Evolutionary conservation across 2,113 vertebrate genomes (phyloP), one percentile per base, ranked within the genome.

Genomic region (Psammodynastes pulverulentus): DNA sequence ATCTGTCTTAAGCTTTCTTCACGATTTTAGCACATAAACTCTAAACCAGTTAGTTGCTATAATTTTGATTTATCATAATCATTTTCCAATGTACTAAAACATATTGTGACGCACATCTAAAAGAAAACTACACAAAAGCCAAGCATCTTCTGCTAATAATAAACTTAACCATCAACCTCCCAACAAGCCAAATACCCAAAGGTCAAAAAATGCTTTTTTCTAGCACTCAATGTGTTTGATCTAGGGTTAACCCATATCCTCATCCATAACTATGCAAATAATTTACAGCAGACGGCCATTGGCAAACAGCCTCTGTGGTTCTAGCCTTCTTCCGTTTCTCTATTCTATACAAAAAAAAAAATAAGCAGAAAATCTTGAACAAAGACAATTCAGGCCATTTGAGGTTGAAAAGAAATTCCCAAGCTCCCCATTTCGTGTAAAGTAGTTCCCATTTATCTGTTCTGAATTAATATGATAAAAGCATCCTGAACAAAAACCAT

Each of bases 381-480:
- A 92, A 90, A 84, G 91, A 51, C 86, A 88, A 15, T 29, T 1
- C 3, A 92, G 91, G 54, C 23, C 29, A 92, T 54, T 54, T 72
- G 49, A 86, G 62, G 89, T 51, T 93, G 29, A 51, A 92, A 91
- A 67, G 48, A 88, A 94, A 94, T 26, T 26, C 39, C 86, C 39
- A 89, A 58, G 24, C 9, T 87, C 86, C 85, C 79, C 39, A 85
- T 29, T 92, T 84, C 29, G 84, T 62, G 49, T 43, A 90, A 86
- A 95, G 62, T 23, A 93, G n/a, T 62, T 91, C 90, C 91, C 45
- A 94, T 79, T 43, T 86, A 88, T 86, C 39, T 91, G 54, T 88
- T 92, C 85, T 92, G 85, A 94, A 94, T 92, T 67, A 93, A 95
- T 48, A 43, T 54, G 34, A 26, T 93, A 54, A 86, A 92, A 46